Percentiles rank a stretch among this genome's conserved stretches.
Evolutionary conservation across 1,140 invertebrate species (phyloP).

Genomic region (Drosophila parabipectinata): DNA sequence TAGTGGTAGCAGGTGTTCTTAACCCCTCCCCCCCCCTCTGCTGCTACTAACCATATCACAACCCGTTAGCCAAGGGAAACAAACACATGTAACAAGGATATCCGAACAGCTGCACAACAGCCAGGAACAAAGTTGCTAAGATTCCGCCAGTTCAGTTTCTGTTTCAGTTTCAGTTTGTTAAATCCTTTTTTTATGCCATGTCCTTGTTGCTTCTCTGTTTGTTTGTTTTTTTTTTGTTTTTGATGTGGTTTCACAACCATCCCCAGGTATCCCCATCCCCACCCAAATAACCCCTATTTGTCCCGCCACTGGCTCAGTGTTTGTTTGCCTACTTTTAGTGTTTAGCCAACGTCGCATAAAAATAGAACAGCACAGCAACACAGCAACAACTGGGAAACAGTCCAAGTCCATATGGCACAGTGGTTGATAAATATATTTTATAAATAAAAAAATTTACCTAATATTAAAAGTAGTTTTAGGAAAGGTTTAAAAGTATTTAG

Average conservation of each 20-base stretch:
- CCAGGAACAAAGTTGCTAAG: conserved; percentile 53
- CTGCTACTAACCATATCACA: background rate
- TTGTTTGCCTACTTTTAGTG: conserved; percentile 76
- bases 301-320: conserved; percentile 17
- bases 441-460: no score
- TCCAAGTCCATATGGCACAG: conserved; percentile 38
- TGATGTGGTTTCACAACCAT: background rate
- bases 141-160: conserved; percentile 49
- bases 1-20: conserved; percentile 14
- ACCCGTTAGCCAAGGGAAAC: conserved; percentile 3
- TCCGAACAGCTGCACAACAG: conserved; percentile 30
- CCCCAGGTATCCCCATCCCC: background rate
- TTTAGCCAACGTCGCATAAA: conserved; percentile 77
- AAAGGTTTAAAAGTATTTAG: no score
- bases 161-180: conserved; percentile 44
- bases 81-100: conserved; percentile 43
- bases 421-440: conserved; percentile 5
- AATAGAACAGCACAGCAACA: conserved; percentile 60
- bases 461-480: no score
- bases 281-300: background rate
- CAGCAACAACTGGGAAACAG: conserved; percentile 24
- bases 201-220: conserved; percentile 39
- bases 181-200: conserved; percentile 57
- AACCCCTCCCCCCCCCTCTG: background rate
- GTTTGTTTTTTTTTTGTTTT: background rate